Evolutionary conservation across 2,888 invertebrate species (phyloP), one percentile per base, ranked within the genome.

Genomic region (Kuschelorhynchus macadamiae): DNA sequence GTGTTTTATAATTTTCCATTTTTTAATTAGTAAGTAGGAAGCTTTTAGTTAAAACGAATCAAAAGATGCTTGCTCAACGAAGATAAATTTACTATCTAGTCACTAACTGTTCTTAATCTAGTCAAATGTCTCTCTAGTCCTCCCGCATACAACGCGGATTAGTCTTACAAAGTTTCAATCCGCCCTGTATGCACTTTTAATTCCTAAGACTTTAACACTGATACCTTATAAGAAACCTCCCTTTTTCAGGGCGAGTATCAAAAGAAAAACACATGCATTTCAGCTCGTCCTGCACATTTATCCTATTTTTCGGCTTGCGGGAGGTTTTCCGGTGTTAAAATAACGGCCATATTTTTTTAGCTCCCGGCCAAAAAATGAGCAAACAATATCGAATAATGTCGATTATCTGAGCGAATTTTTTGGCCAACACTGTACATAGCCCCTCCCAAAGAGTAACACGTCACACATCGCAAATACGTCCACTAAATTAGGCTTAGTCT

Each of bases 391-490:
- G 25, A 3, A 25, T 3, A 25, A 25, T 5, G 25, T 25, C n/a
- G n/a, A n/a, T n/a, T n/a, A n/a, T 25, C 25, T 25, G 25, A 7
- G 25, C 25, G 25, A n/a, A 36, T 14, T 49, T 59, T 56, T 47
- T 36, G 59, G 36, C 39, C 36, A 14, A 46, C 49, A n/a, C 32
- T 67, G 67, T 67, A 67, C 25, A 67, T 67, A 67, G 62, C 62
- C 67, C 67, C 62, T 61, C 52, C 50, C 52, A 62, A 67, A 57
- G 62, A 67, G 62, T 67, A 67, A 62, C 46, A 67, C 36, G 67
- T 67, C 81, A 82, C 80, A 82, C 82, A 83, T 84, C 84, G 83
- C 81, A 81, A 71, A 84, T 80, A 84, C 84, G 84, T 84, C 84
- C 84, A 84, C 81, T 84, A 84, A 82, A 75, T 81, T 83, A 82